Evolutionary conservation across 2,113 vertebrate genomes (phyloP), one percentile per base, ranked within the genome.

Genomic region (Boulengeromyrus knoepffleri): DNA sequence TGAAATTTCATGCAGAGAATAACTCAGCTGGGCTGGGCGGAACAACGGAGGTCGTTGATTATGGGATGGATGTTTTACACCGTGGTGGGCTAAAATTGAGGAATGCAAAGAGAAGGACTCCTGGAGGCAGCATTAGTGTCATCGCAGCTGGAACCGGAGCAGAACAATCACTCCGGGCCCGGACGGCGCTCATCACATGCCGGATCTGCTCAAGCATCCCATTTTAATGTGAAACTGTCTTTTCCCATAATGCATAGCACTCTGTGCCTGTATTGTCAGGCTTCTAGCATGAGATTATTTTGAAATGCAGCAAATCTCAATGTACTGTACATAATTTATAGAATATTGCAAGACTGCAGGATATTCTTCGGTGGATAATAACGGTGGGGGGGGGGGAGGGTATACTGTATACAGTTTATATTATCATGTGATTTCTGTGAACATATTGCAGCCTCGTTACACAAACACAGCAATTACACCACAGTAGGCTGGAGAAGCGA

Each of bases 81-180:
- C 5, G 49, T 24, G 7, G 47, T 31, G 47, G 74, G 52, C 47
- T 36, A 42, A 80, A 83, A 42, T 84, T 89, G 49, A 84, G 49
- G 24, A 31, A 77, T 47, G 86, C 88, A 17, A 49, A 80, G 47
- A 56, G 21, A 70, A 21, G 50, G 80, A 45, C 89, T 84, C 74
- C 47, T 56, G 74, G 10, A 53, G 89, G 77, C 52, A 58, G 42
- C 89, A 39, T 85, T 83, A 84, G 74, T 15, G 89, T 56, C 52
- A 42, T 84, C 89, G 49, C 89, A 89, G 89, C 89, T 56, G 49
- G 89, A 89, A 50, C 77, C 36, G 31, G 77, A 84, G 89, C 74
- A 84, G 89, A 84, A 83, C 77, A 84, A 56, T 84, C 49, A 84
- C 53, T 50, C 70, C n/a, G 50, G 80, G 77, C 80, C 21, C 83